Percentiles rank a stretch among this genome's conserved stretches.
These are phyloP conservation scores for Forbesichthys agassizii DNA, from an alignment of 2,113 vertebrate genomes.

Conservation along the genomic window DNA sequence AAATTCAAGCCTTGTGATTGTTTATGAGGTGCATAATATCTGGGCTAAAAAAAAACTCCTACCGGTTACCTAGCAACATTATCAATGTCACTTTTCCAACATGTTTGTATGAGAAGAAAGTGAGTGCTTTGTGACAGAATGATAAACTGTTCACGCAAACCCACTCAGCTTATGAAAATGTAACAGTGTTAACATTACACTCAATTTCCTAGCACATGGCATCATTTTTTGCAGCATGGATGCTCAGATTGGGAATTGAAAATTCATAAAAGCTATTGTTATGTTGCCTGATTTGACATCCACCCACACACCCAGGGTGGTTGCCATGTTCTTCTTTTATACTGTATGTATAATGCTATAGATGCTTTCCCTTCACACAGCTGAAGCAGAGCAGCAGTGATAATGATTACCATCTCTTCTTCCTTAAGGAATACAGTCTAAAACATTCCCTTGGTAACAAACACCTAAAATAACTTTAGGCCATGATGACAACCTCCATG, in stretches of 20 bases:
- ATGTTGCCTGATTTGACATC: background rate
- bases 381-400: background rate
- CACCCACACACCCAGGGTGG: background rate
- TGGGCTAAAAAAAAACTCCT: background rate
- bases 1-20: background rate
- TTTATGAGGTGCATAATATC: background rate
- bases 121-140: background rate
- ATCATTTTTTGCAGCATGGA: too few species aligned
- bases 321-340: background rate
- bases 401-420: conserved; percentile 31
- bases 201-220: background rate
- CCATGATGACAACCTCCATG: background rate
- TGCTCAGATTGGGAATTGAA: too few species aligned
- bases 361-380: conserved; percentile 23
- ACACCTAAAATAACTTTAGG: background rate
- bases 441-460: conserved; percentile 8
- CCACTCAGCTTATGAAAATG: background rate
- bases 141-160: background rate
- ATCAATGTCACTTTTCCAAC: background rate
- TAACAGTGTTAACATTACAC: background rate
- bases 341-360: background rate
- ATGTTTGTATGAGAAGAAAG: background rate
- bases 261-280: background rate
- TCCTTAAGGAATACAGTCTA: conserved; percentile 18
- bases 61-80: background rate